Evolutionary conservation across 2,888 invertebrate species (phyloP), one percentile per base, ranked within the genome.

Genomic region (Nipponacmea schrenckii): DNA sequence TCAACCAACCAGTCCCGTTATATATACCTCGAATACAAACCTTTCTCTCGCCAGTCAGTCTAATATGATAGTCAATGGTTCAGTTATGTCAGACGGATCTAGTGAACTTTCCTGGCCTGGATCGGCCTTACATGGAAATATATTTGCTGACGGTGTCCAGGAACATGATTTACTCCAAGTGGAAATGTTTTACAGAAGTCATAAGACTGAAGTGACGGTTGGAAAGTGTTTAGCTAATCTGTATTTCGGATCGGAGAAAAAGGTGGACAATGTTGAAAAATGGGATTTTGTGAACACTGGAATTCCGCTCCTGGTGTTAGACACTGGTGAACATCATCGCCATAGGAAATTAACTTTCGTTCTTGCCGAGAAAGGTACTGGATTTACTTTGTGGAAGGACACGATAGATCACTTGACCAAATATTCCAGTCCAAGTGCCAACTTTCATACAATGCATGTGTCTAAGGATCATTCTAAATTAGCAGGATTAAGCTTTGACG

Each of bases 371-470:
- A 91, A 93, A 46, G 94, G 95, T 20, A 94, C 94, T 1, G 94
- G 94, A 71, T 94, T 95, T 88, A 93, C 93, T 71, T 89, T 95
- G 27, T 95, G 95, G 95, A 92, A 92, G 79, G 95, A 95, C 88
- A 92, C 92, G 67, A 93, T 95, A 80, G 94, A 94, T 88, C 94
- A 94, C 86, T 89, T 94, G 76, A 93, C 93, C 12, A 92, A 93
- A 72, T 95, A 95, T 90, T 84, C 79, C 69, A 93, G 93, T 0
- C 92, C 92, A 62, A 92, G 93, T 56, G 80, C 85, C 17, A 89
- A 88, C 74, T 95, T 95, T 86, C 95, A 95, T 88, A 95, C 94
- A 62, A 93, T 95, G 93, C 93, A 93, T 88, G 90, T 93, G 79
- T 94, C 94, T 15, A 91, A 91, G 46, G 94, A 95, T 87, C 94